These are phyloP conservation scores for Falco naumanni DNA, from an alignment of 2,797 vertebrate species.

Conservation along the genomic window DNA sequence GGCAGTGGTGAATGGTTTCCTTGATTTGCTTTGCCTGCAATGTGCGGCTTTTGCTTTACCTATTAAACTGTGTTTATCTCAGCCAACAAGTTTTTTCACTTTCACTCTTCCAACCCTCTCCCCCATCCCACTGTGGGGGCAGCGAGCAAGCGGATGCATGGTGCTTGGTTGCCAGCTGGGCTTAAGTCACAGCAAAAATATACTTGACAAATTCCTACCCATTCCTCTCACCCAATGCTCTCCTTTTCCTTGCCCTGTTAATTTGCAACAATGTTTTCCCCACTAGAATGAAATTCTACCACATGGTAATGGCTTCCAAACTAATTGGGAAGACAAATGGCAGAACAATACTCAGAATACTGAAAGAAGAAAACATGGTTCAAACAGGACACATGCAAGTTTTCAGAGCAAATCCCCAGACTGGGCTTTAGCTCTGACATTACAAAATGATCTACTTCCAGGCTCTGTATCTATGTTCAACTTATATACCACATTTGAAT, in stretches of 20 bases:
- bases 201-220: neutral
- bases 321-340: neutral
- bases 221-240: neutral
- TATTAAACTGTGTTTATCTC: no score
- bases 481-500: neutral
- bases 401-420: neutral
- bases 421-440: neutral
- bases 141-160: no score
- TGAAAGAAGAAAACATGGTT: neutral
- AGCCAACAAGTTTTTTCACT: no score
- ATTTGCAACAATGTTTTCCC: neutral
- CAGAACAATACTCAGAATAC: neutral
- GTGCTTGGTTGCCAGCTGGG: no score
- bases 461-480: neutral
- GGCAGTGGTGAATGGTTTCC: no score
- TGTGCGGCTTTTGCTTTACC: no score
- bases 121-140: no score
- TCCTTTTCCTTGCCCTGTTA: neutral
- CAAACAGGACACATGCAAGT: neutral
- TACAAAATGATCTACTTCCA: neutral
- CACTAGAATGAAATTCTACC: neutral
- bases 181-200: no score
- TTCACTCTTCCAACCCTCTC: no score
- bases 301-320: neutral
- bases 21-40: no score